Evolutionary conservation across 2,888 invertebrate species (phyloP), one percentile per base, ranked within the genome.

Genomic region (Tanypteryx hageni): DNA sequence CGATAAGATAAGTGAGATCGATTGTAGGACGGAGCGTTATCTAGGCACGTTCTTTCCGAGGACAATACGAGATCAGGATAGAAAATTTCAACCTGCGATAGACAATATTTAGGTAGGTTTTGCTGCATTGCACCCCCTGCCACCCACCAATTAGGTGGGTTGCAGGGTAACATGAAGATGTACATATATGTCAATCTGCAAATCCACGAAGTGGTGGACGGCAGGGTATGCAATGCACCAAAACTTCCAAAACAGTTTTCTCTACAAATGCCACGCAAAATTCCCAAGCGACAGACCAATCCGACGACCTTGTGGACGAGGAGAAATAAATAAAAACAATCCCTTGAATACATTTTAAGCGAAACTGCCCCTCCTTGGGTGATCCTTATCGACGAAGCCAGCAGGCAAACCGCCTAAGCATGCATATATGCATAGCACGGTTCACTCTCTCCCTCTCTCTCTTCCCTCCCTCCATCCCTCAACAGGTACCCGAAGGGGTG

Each of bases 341-440:
- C 18, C n/a, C 22, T 18, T 4, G n/a, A 9, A n/a, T 18, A 68
- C 9, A 64, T 11, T 64, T 64, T 14, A 64, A 16, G 68, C n/a
- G 68, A 68, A 68, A 68, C 68, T n/a, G n/a, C 1, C 2, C 68
- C 68, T 68, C 68, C n/a, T 68, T 68, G 68, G 68, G 68, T n/a
- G 68, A 68, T 68, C 68, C 68, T 68, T n/a, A 68, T 68, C 68
- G 68, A 18, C 18, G n/a, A 22, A 22, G 68, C 8, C n/a, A 64
- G 14, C 68, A 68, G 68, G 22, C 68, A 64, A 64, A 16, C 16
- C 64, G 18, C 68, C 68, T 22, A 68, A 16, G 68, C 68, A 68
- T 68, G 68, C 68, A 68, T 68, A 68, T 18, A 68, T 68, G 68
- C 22, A 68, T n/a, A 68, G 18, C 68, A 68, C 68, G 68, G 68